Base-by-base conservation (phyloP, 2,888 invertebrate genomes). In the Villa cingulata region DNA sequence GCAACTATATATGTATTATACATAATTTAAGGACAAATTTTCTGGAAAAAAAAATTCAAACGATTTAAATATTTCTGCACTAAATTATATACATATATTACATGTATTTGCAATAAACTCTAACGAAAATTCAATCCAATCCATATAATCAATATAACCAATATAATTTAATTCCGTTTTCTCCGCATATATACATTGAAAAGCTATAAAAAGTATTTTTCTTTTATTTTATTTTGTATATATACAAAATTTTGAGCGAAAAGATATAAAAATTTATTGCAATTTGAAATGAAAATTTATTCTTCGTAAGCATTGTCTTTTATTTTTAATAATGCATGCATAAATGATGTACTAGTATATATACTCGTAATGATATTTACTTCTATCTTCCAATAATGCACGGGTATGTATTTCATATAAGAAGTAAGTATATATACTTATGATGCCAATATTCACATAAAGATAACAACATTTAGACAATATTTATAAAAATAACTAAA, bases 261-360 rank as follows among this genome's bases (percentile, higher is more conserved):
- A 46, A 41, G 14, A 16, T 37, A 41, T 46, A 46, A 46, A 46
- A 42, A 37, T 46, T 46, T 46, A 46, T 41, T 37, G 29, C 37
- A 41, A 46, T 46, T 41, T 37, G 29, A 23, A 41, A 46, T 46
- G 46, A 46, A 46, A 41, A 37, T 41, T 46, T 41, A 36, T 37
- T 41, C 37, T 46, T 41, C 17, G 46, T 37, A 46, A 46, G 46
- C 46, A 27, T 29, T 42, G 40, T 41, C 29, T 37, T 37, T 9
- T 20, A 41, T 46, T 18, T 36, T 23, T 23, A 23, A 23, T 23
- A 7, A 6, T 6, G 23, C 7, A 23, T 23, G 7, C 7, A 23
- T 7, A 6, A 6, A 23, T 7, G 4, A 4, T 23, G 7, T 23
- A 23, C 23, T 23, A 6, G 7, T 23, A 7, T 23, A 23, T 23